These are phyloP conservation scores for Notospermus geniculatus DNA, from an alignment of 1,140 invertebrate genomes.

Conservation along the genomic window DNA sequence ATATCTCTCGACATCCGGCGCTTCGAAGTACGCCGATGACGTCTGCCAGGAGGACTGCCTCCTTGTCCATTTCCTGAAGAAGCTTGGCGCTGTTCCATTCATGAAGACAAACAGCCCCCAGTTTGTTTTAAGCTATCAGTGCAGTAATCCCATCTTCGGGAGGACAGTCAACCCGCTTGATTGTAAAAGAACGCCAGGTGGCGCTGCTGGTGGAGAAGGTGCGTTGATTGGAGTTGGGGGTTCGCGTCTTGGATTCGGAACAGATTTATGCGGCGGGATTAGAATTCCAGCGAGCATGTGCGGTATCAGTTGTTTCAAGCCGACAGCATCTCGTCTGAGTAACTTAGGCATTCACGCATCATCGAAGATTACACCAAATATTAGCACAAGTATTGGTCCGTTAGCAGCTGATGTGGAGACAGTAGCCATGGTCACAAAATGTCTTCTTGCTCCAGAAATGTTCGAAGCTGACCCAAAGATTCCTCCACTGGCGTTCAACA, in stretches of 20 bases:
- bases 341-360: too few species aligned
- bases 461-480: too few species aligned
- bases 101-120: constrained; percentile 27
- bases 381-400: too few species aligned
- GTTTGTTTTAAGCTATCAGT: constrained; percentile 22
- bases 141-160: constrained; percentile 56
- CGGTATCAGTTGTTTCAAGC: constrained; percentile 47
- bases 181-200: constrained; percentile 36
- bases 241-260: constrained; percentile 41
- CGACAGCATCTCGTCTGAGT: constrained; percentile 46
- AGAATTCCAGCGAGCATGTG: constrained; percentile 48
- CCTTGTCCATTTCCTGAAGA: constrained; percentile 18
- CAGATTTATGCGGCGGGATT: constrained; percentile 45
- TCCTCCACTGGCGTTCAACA: too few species aligned
- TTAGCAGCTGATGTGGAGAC: too few species aligned
- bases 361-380: too few species aligned
- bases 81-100: constrained; percentile 23
- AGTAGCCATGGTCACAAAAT: too few species aligned
- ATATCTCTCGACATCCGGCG: too few species aligned
- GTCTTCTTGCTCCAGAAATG: too few species aligned
- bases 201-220: constrained; percentile 42
- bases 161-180: constrained; percentile 44
- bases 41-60: too few species aligned
- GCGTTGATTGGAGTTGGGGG: constrained; percentile 42
- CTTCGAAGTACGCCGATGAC: too few species aligned